These are phyloP conservation scores for Ceratotherium simum DNA, from an alignment of 2,113 vertebrate genomes.

Conservation along the genomic window DNA sequence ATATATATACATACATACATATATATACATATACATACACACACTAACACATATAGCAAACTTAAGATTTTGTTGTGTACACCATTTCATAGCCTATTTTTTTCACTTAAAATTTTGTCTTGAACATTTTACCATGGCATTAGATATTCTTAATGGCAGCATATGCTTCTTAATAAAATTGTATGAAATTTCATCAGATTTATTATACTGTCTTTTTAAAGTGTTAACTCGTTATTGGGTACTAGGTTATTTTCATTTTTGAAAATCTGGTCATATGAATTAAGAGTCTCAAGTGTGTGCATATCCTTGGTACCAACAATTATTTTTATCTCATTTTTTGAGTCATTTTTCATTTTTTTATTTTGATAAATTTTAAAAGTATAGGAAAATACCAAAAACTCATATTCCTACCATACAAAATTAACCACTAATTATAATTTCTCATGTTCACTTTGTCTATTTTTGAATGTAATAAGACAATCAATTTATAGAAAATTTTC, in stretches of 20 bases:
- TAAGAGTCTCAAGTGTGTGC: neutral
- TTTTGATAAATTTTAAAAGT: neutral
- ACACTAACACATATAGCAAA: neutral
- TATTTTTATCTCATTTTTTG: neutral
- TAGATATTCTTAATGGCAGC: neutral
- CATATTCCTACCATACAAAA: neutral
- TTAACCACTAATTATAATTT: neutral
- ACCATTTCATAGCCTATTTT: neutral
- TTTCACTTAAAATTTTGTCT: slow-evolving; percentile 24
- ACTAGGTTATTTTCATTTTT: neutral
- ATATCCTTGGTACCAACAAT: neutral
- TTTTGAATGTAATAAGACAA: neutral
- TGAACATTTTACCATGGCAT: neutral
- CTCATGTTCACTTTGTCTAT: neutral
- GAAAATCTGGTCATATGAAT: neutral
- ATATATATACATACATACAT: neutral
- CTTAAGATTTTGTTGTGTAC: neutral
- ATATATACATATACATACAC: neutral
- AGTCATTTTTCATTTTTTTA: neutral
- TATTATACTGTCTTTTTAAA: slow-evolving; percentile 2
- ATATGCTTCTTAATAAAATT: neutral
- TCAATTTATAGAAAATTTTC: neutral
- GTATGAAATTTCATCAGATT: neutral
- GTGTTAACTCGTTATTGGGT: neutral
- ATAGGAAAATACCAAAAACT: neutral